Percentiles rank a stretch among this genome's conserved stretches.
phyloP scores from a whole-genome alignment of 92 coral and sea anemone genomes.

The Bergia puertoricense region DNA sequence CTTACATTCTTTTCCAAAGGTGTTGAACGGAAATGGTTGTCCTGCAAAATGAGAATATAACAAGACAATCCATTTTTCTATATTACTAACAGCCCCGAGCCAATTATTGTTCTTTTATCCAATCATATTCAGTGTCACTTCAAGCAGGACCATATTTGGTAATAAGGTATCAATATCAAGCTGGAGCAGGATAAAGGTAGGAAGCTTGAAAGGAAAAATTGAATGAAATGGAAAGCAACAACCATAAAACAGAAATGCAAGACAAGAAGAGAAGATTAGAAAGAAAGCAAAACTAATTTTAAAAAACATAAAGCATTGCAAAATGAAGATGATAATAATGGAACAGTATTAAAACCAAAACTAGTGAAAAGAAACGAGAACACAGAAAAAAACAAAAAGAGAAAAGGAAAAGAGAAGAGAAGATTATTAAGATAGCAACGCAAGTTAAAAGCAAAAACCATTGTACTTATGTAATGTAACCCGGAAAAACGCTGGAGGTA shows the following conservation, averaged over 20 bases:
- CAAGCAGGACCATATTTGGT: not conserved
- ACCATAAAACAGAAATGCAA: too few species aligned
- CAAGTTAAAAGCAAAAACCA: too few species aligned
- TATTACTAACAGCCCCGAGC: not conserved
- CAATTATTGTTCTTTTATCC: not conserved
- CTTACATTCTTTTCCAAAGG: constrained; percentile 90
- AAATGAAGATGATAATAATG: too few species aligned
- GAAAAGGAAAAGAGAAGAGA: too few species aligned
- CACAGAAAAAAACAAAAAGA: too few species aligned
- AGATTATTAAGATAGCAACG: too few species aligned
- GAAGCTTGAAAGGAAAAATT: too few species aligned
- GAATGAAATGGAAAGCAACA: not conserved
- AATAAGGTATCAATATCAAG: not conserved
- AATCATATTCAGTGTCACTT: not conserved
- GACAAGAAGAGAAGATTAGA: too few species aligned
- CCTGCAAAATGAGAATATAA: constrained; percentile 53
- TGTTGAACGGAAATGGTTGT: constrained; percentile 75
- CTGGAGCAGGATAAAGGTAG: not conserved
- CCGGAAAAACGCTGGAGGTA: too few species aligned
- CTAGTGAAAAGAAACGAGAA: not conserved
- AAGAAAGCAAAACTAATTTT: too few species aligned
- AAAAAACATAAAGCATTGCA: too few species aligned
- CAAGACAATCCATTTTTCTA: not conserved
- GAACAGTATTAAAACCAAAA: not conserved
- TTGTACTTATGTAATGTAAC: too few species aligned